Evolutionary conservation across 2,797 vertebrate genomes (phyloP).

Genomic region (Holocentrus rufus): DNA sequence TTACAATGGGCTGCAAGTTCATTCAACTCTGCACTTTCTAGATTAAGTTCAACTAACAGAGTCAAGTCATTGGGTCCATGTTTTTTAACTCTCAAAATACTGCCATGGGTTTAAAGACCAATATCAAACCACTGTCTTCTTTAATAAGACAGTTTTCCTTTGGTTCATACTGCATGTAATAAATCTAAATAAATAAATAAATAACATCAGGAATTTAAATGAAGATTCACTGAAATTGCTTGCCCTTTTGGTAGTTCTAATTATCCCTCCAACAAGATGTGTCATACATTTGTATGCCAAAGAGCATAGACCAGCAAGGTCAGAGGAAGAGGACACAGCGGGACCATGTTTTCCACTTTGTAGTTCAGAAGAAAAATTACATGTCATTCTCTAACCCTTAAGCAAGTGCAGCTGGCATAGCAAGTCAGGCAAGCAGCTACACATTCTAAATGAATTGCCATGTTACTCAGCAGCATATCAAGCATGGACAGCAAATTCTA

Average conservation of each 20-base stretch:
- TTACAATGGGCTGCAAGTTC: too few species aligned
- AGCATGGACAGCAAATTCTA: slow-evolving; percentile 13
- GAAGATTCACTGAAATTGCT: too few species aligned
- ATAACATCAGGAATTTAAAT: too few species aligned
- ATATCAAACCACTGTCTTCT: too few species aligned
- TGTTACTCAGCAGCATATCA: slow-evolving; percentile 24
- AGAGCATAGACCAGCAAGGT: not conserved
- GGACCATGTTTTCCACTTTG: slow-evolving; percentile 23
- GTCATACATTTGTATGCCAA: not conserved
- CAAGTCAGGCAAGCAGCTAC: slow-evolving; percentile 21
- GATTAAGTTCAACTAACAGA: too few species aligned
- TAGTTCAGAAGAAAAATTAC: slow-evolving; percentile 31
- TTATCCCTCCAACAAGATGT: not conserved
- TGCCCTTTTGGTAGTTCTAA: not conserved
- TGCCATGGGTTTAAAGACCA: too few species aligned
- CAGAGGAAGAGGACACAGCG: not conserved
- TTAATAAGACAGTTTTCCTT: too few species aligned
- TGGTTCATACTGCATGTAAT: not conserved
- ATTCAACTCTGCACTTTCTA: too few species aligned
- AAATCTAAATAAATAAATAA: too few species aligned
- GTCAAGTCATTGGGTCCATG: too few species aligned
- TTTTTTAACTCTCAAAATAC: too few species aligned
- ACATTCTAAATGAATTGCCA: slow-evolving; percentile 26
- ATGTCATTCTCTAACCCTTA: slow-evolving; percentile 25
- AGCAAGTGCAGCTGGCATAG: slow-evolving; percentile 23